Evolutionary conservation across 2,888 invertebrate species (phyloP), one percentile per base, ranked within the genome.

Genomic region (Melipona beecheii): DNA sequence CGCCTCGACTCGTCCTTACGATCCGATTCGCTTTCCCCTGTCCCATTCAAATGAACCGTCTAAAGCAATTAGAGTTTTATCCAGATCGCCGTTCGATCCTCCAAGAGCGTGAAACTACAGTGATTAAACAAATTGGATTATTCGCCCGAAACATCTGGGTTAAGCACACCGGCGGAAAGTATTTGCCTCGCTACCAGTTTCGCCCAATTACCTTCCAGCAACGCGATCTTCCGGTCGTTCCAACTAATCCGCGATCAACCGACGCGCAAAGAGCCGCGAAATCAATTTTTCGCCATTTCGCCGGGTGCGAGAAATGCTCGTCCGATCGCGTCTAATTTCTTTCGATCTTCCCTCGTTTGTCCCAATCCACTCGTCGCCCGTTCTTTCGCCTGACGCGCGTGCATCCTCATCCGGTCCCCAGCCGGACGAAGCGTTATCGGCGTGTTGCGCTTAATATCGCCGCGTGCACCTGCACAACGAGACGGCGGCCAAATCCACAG

Each of bases 401-500:
- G 36, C 36, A 36, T 36, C 74, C 74, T 66, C n/a, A n/a, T n/a
- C n/a, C 49, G 13, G 58, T 66, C 58, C 31, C 66, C 54, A 50
- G 50, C 24, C 68, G 27, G 56, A 56, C 17, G 15, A n/a, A 50
- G 21, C 54, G 43, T 58, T 54, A 65, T 69, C 78, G 75, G 21
- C 58, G 75, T 68, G 79, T 64, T 66, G 79, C 70, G 71, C 54
- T 72, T 68, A 65, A 58, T 24, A n/a, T 21, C 31, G 31, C 4
- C 64, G 19, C 27, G 65, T 43, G 50, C 60, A 75, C 68, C 75
- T 81, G 82, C 71, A 68, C 75, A 80, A 83, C 58, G 43, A 49
- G 43, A 65, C 82, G 70, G 81, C 77, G 79, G 76, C 72, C 81
- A 87, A 88, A 88, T 89, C 89, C 88, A 88, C 89, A 89, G 89